Percentiles rank a stretch among this genome's conserved stretches.
phyloP scores from a whole-genome alignment of 2,113 vertebrate genomes.

The Thinocorus orbignyianus region DNA sequence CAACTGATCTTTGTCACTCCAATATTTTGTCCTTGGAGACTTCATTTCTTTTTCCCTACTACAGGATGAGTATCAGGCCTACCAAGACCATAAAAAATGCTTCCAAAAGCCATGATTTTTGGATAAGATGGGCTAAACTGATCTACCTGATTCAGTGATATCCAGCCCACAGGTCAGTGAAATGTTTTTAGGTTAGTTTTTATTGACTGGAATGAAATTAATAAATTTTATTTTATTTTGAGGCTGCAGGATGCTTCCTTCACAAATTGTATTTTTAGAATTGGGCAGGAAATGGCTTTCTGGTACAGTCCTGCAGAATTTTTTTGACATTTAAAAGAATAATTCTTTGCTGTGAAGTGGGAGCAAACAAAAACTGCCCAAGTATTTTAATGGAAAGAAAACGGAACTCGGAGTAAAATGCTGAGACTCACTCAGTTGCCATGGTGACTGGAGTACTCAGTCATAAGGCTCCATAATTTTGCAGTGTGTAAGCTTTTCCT shows the following conservation, averaged over 20 bases:
- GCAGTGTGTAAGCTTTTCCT: neutral
- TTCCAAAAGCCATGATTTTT: neutral
- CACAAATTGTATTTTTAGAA: neutral
- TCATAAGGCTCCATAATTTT: neutral
- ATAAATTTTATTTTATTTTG: neutral
- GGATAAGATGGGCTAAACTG: neutral
- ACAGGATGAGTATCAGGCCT: neutral
- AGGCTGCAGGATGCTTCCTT: neutral
- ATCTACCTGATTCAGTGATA: neutral
- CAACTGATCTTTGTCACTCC: neutral
- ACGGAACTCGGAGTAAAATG: neutral
- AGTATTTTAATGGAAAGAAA: neutral
- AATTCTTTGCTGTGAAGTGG: neutral
- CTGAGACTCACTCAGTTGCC: neutral
- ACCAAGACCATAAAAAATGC: neutral
- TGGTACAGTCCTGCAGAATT: neutral
- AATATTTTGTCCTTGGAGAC: neutral
- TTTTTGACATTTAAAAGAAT: neutral
- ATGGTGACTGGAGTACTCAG: neutral
- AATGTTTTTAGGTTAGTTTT: neutral
- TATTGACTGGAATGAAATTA: neutral
- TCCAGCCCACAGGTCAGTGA: neutral
- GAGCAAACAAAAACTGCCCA: neutral
- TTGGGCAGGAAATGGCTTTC: neutral
- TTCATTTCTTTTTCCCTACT: neutral